Percentiles rank a stretch among this genome's conserved stretches.
These are phyloP conservation scores for Notoglanidium macrostoma DNA, from an alignment of 2,797 vertebrate species.

Conservation along the genomic window DNA sequence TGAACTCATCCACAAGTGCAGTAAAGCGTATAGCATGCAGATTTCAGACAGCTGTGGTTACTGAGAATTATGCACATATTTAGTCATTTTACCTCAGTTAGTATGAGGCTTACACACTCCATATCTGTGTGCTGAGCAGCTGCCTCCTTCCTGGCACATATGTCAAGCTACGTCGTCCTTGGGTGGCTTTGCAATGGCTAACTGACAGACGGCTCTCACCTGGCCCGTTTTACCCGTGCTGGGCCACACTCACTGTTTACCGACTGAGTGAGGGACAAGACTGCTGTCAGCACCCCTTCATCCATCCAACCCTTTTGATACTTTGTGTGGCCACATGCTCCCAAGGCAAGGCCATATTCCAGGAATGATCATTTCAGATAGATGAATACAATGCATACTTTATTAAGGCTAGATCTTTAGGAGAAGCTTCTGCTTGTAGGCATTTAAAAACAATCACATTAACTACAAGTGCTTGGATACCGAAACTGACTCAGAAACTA, in stretches of 20 bases:
- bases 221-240: conserved; percentile 79
- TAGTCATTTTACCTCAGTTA: conserved; percentile 37
- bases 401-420: neutral
- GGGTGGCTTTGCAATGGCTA: conserved; percentile 77
- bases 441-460: neutral
- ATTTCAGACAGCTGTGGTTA: neutral
- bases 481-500: neutral
- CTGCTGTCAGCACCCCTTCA: conserved; percentile 67
- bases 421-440: neutral
- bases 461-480: neutral
- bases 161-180: conserved; percentile 89
- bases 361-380: conserved; percentile 9
- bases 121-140: conserved; percentile 70
- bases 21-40: neutral
- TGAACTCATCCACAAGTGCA: conserved; percentile 33
- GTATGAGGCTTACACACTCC: conserved; percentile 58
- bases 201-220: conserved; percentile 86
- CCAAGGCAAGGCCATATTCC: conserved; percentile 8
- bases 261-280: conserved; percentile 73
- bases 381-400: neutral
- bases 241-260: conserved; percentile 71
- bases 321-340: conserved; percentile 19
- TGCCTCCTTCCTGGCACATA: conserved; percentile 73
- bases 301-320: conserved; percentile 39
- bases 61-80: neutral